phyloP scores from a whole-genome alignment of 2,888 invertebrate species.

The Agrenia bidenticulata region DNA sequence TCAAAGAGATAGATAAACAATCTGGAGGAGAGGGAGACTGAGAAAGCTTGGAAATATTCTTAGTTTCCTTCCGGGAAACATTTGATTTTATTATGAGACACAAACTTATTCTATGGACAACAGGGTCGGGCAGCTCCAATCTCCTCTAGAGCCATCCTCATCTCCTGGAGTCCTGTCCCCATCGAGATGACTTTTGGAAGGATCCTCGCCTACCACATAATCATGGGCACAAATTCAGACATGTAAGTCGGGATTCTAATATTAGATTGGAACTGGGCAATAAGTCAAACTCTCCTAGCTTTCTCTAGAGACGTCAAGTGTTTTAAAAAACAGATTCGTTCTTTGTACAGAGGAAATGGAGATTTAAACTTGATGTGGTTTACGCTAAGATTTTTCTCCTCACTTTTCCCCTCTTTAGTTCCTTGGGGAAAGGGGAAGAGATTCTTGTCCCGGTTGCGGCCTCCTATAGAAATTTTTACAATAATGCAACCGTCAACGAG shows the following conservation, averaged over 20 bases:
- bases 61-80: conserved; percentile 28
- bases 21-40: background rate
- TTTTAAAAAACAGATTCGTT: too few relatives aligned
- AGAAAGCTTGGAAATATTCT: conserved; percentile 13
- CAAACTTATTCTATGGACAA: conserved; percentile 1
- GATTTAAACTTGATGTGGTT: too few relatives aligned
- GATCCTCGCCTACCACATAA: conserved; percentile 48
- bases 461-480: conserved; percentile 25
- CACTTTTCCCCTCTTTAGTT: background rate
- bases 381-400: background rate
- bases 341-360: too few relatives aligned
- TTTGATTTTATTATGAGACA: conserved; percentile 24
- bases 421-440: conserved; percentile 18
- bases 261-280: too few relatives aligned
- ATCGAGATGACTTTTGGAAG: conserved; percentile 46
- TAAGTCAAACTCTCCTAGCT: too few relatives aligned
- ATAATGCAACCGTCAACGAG: conserved; percentile 33
- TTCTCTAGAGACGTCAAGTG: too few relatives aligned
- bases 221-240: conserved; percentile 11
- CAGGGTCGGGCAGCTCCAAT: conserved; percentile 45
- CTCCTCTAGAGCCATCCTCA: conserved; percentile 40
- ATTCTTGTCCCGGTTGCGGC: conserved; percentile 40
- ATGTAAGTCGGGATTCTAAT: conserved; percentile 2
- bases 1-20: background rate
- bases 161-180: conserved; percentile 49